Percentiles rank a stretch among this genome's conserved stretches.
phyloP scores from a whole-genome alignment of 2,797 vertebrate species.

The Myotis pilosus region DNA sequence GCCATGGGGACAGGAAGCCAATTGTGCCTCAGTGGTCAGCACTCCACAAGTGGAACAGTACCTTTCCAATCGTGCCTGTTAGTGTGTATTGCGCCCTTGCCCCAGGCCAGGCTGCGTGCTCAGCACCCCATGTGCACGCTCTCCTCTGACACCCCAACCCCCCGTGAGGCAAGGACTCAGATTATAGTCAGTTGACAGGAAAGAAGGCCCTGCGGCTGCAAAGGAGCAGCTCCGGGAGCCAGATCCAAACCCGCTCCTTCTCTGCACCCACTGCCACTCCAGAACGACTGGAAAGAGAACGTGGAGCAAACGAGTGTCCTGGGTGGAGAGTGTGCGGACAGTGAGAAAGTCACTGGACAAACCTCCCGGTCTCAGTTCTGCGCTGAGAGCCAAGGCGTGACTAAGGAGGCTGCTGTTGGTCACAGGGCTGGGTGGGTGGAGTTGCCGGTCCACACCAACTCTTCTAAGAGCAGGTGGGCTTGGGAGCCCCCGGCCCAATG shows the following conservation, averaged over 20 bases:
- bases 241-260: neutral
- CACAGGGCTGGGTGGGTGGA: neutral
- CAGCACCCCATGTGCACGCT: neutral
- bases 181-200: neutral
- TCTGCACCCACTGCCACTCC: neutral
- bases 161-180: neutral
- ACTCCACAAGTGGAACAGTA: neutral
- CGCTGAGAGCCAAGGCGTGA: neutral
- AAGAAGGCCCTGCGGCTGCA: neutral
- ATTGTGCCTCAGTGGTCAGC: too few species aligned
- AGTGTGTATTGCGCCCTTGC: neutral
- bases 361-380: neutral
- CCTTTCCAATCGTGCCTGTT: neutral
- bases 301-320: neutral
- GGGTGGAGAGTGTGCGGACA: too few species aligned
- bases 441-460: neutral
- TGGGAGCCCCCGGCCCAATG: neutral
- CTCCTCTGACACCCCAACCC: neutral
- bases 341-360: neutral
- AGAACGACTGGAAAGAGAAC: neutral
- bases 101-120: neutral
- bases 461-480: neutral
- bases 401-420: neutral
- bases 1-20: neutral
- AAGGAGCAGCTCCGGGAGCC: neutral